A percentile compares a stretch with the other conserved stretches of the same genome.
These are phyloP conservation scores for Phyllotreta striolata DNA, from an alignment of 2,888 invertebrate genomes.

Conservation along the genomic window DNA sequence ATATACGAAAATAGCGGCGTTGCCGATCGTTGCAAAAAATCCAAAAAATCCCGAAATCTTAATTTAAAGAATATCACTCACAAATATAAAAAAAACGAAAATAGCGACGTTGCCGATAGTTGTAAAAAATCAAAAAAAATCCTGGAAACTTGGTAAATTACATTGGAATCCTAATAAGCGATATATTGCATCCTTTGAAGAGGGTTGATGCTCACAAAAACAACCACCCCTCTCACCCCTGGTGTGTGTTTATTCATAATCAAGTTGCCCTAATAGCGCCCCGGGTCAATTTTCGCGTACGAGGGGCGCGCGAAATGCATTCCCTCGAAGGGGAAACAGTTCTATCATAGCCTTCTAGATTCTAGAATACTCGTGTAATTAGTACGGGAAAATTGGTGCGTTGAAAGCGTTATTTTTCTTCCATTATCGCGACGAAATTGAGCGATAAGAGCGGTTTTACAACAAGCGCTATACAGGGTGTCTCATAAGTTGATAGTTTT, in stretches of 20 bases:
- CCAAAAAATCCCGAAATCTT: too few species aligned
- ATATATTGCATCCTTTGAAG: too few species aligned
- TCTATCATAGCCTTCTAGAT: background rate
- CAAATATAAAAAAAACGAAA: too few species aligned
- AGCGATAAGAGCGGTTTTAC: too few species aligned
- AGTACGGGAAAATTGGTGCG: background rate
- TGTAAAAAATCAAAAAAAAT: too few species aligned
- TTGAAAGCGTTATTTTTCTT: too few species aligned
- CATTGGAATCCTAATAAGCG: too few species aligned
- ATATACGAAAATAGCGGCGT: background rate
- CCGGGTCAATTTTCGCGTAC: slow-evolving; percentile 2
- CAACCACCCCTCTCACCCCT: slow-evolving; percentile 11
- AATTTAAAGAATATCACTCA: too few species aligned
- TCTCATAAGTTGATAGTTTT: too few species aligned
- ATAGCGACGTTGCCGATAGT: too few species aligned
- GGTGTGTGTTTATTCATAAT: slow-evolving; percentile 25
- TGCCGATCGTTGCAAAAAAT: background rate
- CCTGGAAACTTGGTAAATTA: too few species aligned
- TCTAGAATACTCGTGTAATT: background rate
- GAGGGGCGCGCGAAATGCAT: slow-evolving; percentile 16
- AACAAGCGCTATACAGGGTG: too few species aligned
- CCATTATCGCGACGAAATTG: background rate
- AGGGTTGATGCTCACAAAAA: background rate
- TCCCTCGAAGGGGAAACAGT: background rate
- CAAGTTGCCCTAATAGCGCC: slow-evolving; percentile 22